A percentile compares a stretch with the other conserved stretches of the same genome.
phyloP scores from a whole-genome alignment of 1,140 invertebrate genomes.

The Chrysomallon squamiferum region DNA sequence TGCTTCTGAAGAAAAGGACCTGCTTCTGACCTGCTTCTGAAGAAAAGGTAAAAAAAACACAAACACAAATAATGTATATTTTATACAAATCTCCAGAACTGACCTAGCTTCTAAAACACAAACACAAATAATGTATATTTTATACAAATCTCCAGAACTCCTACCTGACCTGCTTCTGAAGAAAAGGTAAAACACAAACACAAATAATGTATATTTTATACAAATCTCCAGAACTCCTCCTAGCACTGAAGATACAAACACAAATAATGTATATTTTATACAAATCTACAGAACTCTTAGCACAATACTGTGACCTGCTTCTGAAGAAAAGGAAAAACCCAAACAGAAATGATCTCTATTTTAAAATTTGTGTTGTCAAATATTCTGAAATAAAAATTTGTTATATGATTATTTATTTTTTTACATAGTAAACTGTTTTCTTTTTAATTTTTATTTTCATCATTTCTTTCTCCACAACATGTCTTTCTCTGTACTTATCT shows the following conservation, averaged over 20 bases:
- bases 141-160: conserved; percentile 95
- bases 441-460: no score
- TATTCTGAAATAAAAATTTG: no score
- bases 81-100: conserved; percentile 59
- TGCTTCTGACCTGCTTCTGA: conserved; percentile 93
- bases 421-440: no score
- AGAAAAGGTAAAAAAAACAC: conserved; percentile 84
- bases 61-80: not conserved
- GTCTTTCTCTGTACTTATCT: no score
- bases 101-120: conserved; percentile 88
- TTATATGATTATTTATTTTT: no score
- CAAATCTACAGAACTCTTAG: conserved; percentile 95
- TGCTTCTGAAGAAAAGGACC: conserved; percentile 93
- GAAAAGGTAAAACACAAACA: conserved; percentile 73
- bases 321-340: conserved; percentile 83
- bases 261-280: conserved; percentile 85
- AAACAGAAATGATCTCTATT: not conserved
- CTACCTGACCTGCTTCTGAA: conserved; percentile 95
- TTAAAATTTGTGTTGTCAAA: no score
- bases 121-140: conserved; percentile 86
- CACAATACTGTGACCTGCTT: conserved; percentile 96
- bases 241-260: conserved; percentile 88
- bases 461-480: no score
- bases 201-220: not conserved
- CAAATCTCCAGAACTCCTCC: conserved; percentile 71